phyloP scores from a whole-genome alignment of 1,140 invertebrate species.

The Piezodorus guildinii region DNA sequence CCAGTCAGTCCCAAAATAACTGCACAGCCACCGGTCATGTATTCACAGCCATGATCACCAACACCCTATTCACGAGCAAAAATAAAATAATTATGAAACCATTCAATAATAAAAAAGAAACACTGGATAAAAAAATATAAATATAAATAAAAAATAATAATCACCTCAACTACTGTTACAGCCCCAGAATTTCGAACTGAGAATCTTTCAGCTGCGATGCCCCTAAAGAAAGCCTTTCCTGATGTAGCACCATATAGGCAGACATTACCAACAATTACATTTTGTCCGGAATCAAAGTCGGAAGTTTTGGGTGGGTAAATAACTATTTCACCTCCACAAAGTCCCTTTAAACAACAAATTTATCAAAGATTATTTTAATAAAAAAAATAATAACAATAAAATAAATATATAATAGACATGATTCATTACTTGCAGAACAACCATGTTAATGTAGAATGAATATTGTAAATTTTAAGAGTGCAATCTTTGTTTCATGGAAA shows the following conservation, averaged over 20 bases:
- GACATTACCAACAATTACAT: conserved; percentile 97
- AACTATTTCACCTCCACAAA: conserved; percentile 90
- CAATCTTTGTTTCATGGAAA: no score
- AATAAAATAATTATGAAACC: conserved; percentile 8
- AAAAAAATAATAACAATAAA: neutral
- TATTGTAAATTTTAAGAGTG: no score
- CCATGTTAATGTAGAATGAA: no score
- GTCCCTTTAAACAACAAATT: conserved; percentile 45
- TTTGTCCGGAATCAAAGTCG: conserved; percentile 70
- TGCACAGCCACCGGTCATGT: conserved; percentile 93
- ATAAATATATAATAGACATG: no score
- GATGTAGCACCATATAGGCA: conserved; percentile 94
- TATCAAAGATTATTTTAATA: neutral
- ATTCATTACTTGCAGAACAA: no score
- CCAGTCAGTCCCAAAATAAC: conserved; percentile 90
- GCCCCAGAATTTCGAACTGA: conserved; percentile 96
- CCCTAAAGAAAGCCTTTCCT: conserved; percentile 89
- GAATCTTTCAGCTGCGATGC: conserved; percentile 94
- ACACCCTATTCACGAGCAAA: conserved; percentile 55
- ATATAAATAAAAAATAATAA: no score
- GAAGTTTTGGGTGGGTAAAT: conserved; percentile 85
- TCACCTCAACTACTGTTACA: conserved; percentile 68
- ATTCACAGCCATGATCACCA: conserved; percentile 98
- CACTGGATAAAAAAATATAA: neutral
- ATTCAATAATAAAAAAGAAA: neutral